Evolutionary conservation across 2,113 vertebrate species (phyloP).

Genomic region (Phycodurus eques): DNA sequence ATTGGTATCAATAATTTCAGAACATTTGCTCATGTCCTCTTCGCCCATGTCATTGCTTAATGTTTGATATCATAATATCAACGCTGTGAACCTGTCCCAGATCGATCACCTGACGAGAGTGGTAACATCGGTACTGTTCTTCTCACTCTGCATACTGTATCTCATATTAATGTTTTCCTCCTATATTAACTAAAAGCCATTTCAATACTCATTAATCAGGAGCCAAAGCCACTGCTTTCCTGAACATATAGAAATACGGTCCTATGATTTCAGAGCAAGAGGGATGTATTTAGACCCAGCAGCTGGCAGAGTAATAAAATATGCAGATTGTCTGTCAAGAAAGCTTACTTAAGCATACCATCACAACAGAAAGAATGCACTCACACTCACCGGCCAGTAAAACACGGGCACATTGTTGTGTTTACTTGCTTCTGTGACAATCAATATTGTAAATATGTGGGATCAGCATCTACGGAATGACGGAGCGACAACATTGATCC

Average conservation of each 20-base stretch:
- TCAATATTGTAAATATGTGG: slow-evolving; percentile 56
- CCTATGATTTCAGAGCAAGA: slow-evolving; percentile 50
- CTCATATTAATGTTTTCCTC: slow-evolving; percentile 65
- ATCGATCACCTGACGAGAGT: slow-evolving; percentile 61
- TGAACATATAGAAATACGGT: slow-evolving; percentile 61
- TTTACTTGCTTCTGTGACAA: slow-evolving; percentile 39
- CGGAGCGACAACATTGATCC: slow-evolving; percentile 55
- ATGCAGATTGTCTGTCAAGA: slow-evolving; percentile 55
- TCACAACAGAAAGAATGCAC: slow-evolving; percentile 30
- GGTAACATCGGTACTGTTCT: slow-evolving; percentile 58
- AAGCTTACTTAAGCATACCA: slow-evolving; percentile 34
- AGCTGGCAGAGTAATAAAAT: slow-evolving; percentile 63
- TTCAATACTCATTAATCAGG: slow-evolving; percentile 71
- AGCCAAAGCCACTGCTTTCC: slow-evolving; percentile 43
- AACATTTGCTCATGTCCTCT: slow-evolving; percentile 4
- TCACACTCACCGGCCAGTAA: slow-evolving; percentile 20
- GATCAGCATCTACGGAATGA: slow-evolving; percentile 55
- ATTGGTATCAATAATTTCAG: slow-evolving; percentile 21
- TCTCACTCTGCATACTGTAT: slow-evolving; percentile 58
- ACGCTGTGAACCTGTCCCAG: slow-evolving; percentile 54
- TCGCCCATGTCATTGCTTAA: slow-evolving; percentile 38
- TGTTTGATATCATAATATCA: slow-evolving; percentile 59
- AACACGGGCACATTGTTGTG: slow-evolving; percentile 20
- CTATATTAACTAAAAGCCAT: slow-evolving; percentile 69
- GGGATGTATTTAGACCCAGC: slow-evolving; percentile 50